phyloP scores from a whole-genome alignment of 2,113 vertebrate genomes.

The Phoxinus phoxinus region DNA sequence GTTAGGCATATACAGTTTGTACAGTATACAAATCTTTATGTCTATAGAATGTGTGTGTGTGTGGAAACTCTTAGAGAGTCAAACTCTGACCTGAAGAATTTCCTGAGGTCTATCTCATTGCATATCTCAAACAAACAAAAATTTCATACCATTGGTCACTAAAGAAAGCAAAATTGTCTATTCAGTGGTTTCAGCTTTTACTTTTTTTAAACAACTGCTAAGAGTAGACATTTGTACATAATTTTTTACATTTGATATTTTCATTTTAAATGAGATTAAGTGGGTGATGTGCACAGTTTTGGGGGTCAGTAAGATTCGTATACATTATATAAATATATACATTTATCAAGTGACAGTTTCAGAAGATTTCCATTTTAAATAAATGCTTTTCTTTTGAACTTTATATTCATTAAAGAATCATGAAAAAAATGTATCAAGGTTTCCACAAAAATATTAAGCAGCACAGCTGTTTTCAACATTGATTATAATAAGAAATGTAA shows the following conservation, averaged over 20 bases:
- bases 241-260: neutral
- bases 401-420: neutral
- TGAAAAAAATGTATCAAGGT: neutral
- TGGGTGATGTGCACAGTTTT: neutral
- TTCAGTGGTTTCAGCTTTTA: neutral
- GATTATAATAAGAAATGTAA: neutral
- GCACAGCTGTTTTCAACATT: neutral
- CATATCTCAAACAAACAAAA: neutral
- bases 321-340: neutral
- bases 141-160: neutral
- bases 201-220: neutral
- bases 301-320: neutral
- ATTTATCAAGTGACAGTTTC: neutral
- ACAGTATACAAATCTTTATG: neutral
- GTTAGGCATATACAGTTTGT: no score
- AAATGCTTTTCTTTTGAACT: neutral
- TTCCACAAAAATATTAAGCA: neutral
- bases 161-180: neutral
- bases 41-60: neutral
- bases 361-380: neutral
- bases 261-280: neutral
- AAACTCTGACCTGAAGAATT: slow-evolving; percentile 27
- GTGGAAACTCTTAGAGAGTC: slow-evolving; percentile 14
- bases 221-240: neutral
- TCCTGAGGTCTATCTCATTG: slow-evolving; percentile 10